These are phyloP conservation scores for Kryptopterus vitreolus DNA, from an alignment of 2,797 vertebrate species.

Conservation along the genomic window DNA sequence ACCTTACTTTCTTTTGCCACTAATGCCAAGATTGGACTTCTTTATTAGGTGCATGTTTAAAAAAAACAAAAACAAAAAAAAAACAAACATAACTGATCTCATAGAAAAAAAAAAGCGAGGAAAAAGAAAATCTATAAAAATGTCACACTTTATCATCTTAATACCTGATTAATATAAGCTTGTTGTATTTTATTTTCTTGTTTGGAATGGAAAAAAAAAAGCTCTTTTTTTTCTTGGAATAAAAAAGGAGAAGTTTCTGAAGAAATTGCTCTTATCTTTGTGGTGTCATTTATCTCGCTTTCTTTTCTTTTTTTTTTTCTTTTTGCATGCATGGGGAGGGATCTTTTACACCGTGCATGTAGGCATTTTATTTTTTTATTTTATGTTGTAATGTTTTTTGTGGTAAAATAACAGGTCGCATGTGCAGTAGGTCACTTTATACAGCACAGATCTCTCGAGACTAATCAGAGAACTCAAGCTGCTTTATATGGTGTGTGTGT, in stretches of 20 bases:
- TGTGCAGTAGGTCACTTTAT: neutral
- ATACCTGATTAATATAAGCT: constrained; percentile 82
- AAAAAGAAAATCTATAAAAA: constrained; percentile 67
- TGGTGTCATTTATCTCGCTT: constrained; percentile 16
- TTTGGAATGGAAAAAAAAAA: constrained; percentile 80
- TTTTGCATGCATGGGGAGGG: neutral
- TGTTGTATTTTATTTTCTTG: constrained; percentile 81
- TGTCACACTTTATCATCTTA: constrained; percentile 80
- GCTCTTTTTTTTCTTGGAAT: constrained; percentile 77
- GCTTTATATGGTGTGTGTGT: too few relatives aligned
- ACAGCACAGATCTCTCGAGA: neutral
- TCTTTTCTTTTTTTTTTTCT: neutral
- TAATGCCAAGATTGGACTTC: constrained; percentile 74
- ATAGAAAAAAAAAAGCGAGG: constrained; percentile 69
- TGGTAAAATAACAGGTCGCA: neutral
- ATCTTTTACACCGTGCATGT: neutral
- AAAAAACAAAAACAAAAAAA: too few relatives aligned
- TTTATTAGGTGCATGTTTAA: constrained; percentile 82
- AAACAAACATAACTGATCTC: constrained; percentile 76
- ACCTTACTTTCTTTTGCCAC: constrained; percentile 58
- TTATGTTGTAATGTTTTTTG: neutral
- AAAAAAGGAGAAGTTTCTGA: constrained; percentile 81
- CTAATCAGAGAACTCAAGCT: neutral
- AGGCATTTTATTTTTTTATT: too few relatives aligned
- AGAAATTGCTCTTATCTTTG: constrained; percentile 51